A percentile compares a stretch with the other conserved stretches of the same genome.
These are phyloP conservation scores for Smithornis capensis DNA, from an alignment of 2,113 vertebrate genomes.

Conservation along the genomic window DNA sequence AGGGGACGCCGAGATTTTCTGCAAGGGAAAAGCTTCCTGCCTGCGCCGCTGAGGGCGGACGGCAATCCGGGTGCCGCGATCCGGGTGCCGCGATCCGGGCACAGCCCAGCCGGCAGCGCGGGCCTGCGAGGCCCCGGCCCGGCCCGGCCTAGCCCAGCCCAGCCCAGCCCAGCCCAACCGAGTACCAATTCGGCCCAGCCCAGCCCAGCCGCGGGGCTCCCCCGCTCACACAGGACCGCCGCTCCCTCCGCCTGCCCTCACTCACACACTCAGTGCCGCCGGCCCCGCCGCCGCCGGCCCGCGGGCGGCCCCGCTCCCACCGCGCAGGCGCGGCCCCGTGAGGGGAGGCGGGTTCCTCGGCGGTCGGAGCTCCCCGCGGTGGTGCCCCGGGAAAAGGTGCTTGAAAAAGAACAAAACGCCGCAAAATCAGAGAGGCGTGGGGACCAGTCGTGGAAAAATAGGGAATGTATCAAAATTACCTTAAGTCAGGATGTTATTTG, in stretches of 20 bases:
- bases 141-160: neutral
- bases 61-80: no score
- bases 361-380: no score
- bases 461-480: neutral
- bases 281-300: neutral
- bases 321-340: neutral
- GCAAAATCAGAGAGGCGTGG: rapidly evolving
- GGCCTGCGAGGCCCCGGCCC: neutral
- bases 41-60: no score
- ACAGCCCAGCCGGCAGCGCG: neutral
- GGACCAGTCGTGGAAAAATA: neutral
- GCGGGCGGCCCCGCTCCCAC: no score
- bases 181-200: no score
- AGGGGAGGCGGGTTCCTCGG: neutral
- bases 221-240: no score
- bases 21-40: neutral
- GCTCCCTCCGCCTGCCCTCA: neutral
- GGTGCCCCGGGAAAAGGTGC: rapidly evolving
- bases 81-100: no score
- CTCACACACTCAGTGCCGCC: neutral
- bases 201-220: no score
- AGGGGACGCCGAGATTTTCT: neutral
- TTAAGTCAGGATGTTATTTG: neutral
- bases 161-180: no score
- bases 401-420: neutral